Evolutionary conservation across 2,797 vertebrate genomes (phyloP).

Genomic region (Danionella dracula): DNA sequence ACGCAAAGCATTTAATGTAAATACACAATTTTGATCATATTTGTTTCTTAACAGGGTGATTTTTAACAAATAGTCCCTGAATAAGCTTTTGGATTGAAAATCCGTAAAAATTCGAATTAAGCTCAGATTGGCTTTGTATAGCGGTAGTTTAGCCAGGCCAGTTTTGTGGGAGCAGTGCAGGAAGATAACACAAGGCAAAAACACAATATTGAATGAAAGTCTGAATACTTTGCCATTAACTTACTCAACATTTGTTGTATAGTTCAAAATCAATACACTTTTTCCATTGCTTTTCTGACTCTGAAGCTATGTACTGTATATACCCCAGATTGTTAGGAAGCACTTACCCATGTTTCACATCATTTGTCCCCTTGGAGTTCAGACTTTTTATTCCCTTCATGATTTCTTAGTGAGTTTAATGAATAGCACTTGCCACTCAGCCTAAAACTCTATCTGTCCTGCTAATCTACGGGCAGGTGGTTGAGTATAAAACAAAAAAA

Average conservation of each 20-base stretch:
- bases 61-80: neutral
- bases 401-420: conserved; percentile 78
- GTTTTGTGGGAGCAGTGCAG: conserved; percentile 14
- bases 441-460: conserved; percentile 91
- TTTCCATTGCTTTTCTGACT: neutral
- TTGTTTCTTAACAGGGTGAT: conserved; percentile 20
- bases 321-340: conserved; percentile 37
- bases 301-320: conserved; percentile 19
- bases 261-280: neutral
- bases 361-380: conserved; percentile 53
- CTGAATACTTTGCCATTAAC: conserved; percentile 18
- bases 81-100: conserved; percentile 32
- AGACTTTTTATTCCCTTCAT: conserved; percentile 64
- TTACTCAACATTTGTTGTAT: neutral
- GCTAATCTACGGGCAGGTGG: conserved; percentile 94
- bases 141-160: conserved; percentile 7
- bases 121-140: conserved; percentile 10
- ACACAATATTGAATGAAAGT: conserved; percentile 9
- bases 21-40: neutral
- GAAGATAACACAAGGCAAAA: conserved; percentile 7
- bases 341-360: conserved; percentile 32
- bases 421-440: conserved; percentile 97
- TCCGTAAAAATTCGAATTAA: conserved; percentile 12
- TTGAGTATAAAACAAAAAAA: conserved; percentile 96
- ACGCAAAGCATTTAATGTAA: conserved; percentile 17